These are phyloP conservation scores for Ganaspis brasiliensis DNA, from an alignment of 2,888 invertebrate species.

Conservation along the genomic window DNA sequence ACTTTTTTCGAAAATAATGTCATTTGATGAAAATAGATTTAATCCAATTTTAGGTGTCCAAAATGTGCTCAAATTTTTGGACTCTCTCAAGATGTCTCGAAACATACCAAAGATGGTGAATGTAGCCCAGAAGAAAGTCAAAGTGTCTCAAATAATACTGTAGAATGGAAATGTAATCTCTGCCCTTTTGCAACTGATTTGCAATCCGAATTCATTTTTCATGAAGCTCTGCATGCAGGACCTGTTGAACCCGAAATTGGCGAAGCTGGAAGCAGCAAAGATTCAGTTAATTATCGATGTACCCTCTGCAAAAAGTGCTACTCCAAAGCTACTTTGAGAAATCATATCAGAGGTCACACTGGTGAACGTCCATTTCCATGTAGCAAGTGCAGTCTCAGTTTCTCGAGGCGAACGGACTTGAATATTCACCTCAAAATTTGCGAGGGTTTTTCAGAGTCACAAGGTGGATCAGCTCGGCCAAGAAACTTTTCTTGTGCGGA, in stretches of 20 bases:
- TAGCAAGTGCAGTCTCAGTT: conserved; percentile 84
- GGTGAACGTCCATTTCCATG: conserved; percentile 88
- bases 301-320: conserved; percentile 86
- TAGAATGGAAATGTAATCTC: conserved; percentile 83
- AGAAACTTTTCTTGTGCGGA: conserved; percentile 75
- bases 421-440: conserved; percentile 83
- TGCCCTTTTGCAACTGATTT: conserved; percentile 85
- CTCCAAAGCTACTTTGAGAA: conserved; percentile 85
- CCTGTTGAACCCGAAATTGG: conserved; percentile 75
- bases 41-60: conserved; percentile 83
- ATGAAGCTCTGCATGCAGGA: conserved; percentile 86
- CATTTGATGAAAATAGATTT: background rate
- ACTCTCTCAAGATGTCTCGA: conserved; percentile 88
- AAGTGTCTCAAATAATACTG: conserved; percentile 39
- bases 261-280: conserved; percentile 69
- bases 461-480: conserved; percentile 55
- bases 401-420: conserved; percentile 86
- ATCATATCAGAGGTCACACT: conserved; percentile 88
- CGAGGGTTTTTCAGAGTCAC: conserved; percentile 59
- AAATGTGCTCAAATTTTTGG: conserved; percentile 87
- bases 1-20: too few species aligned
- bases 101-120: conserved; percentile 85
- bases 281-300: conserved; percentile 84
- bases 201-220: conserved; percentile 88
- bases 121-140: conserved; percentile 75